Base-by-base conservation (phyloP, 2,797 vertebrate species). In the Gymnothorax reevesii region DNA sequence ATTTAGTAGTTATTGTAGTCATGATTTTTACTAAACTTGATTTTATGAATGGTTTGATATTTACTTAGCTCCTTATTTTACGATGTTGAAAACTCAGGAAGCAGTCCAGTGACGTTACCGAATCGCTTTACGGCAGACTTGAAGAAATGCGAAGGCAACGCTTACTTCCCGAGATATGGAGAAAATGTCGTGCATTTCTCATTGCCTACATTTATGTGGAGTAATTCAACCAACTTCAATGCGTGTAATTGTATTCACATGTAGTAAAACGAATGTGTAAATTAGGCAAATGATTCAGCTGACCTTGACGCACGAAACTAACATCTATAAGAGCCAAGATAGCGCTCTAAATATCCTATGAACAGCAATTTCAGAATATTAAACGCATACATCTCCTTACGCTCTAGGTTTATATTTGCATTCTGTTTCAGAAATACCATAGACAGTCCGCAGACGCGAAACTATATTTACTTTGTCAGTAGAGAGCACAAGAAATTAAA, bases 91-190 rank as follows among this genome's bases (percentile, higher is more conserved):
- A 66, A 22, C 66, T 83, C 25, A 86, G 57, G 69, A 57, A 79
- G 85, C 66, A 25, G 15, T n/a, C 10, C 5, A 55, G 33, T 42
- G 33, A 42, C 4, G 57, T 62, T 10, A 57, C 60, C 84, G 73
- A 87, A 84, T 87, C 85, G 84, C 88, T 89, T 84, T 86, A 87
- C 86, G 64, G 85, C 83, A 77, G 71, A 57, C 25, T 59, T 57
- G 12, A 13, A 83, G 25, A 55, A 80, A 2, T 77, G 33, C n/a
- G 33, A 80, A n/a, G 22, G 22, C 9, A 77, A 77, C 6, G 59
- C 59, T 13, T 60, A 60, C 69, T 33, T 8, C 6, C 6, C 9
- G 15, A 77, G 33, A 69, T 69, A 27, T 4, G 7, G 52, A 54
- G 10, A 80, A 12, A 55, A 80, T 42, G 8, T 7, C 52, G 42